These are phyloP conservation scores for Acyrthosiphon pisum DNA, from an alignment of 1,140 invertebrate genomes.

Conservation along the genomic window DNA sequence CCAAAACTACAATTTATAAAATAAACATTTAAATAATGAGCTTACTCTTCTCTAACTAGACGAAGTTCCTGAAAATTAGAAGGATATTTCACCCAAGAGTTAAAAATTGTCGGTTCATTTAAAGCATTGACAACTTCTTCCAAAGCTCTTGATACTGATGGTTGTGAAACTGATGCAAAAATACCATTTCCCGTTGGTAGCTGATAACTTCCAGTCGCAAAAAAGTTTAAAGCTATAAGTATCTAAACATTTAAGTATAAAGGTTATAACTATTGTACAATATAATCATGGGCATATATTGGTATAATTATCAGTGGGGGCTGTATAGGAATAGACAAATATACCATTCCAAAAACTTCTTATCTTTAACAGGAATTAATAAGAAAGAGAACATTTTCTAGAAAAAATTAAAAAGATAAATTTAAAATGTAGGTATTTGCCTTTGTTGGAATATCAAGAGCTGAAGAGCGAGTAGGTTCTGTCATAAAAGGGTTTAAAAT, in stretches of 20 bases:
- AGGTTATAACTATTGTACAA: not conserved
- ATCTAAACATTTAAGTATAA: not conserved
- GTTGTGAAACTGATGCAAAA: not conserved
- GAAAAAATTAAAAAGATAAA: too few relatives aligned
- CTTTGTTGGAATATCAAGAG: not conserved
- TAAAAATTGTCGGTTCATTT: not conserved
- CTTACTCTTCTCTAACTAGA: not conserved
- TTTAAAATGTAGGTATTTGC: not conserved
- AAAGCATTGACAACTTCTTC: not conserved
- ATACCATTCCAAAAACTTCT: too few relatives aligned
- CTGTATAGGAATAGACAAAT: too few relatives aligned
- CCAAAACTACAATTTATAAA: not conserved
- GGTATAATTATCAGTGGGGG: too few relatives aligned
- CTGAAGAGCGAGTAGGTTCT: too few relatives aligned
- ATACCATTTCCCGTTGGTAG: not conserved
- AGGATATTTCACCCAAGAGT: not conserved
- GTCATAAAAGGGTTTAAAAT: too few relatives aligned
- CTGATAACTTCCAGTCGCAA: not conserved
- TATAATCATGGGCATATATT: too few relatives aligned
- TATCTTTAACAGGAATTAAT: too few relatives aligned
- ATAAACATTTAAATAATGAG: not conserved
- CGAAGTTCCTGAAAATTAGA: slow-evolving; percentile 4
- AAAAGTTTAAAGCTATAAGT: slow-evolving; percentile 12
- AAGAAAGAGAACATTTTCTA: too few relatives aligned
- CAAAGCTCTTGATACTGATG: not conserved